phyloP scores from a whole-genome alignment of 2,797 vertebrate genomes.

The Cottoperca gobio region DNA sequence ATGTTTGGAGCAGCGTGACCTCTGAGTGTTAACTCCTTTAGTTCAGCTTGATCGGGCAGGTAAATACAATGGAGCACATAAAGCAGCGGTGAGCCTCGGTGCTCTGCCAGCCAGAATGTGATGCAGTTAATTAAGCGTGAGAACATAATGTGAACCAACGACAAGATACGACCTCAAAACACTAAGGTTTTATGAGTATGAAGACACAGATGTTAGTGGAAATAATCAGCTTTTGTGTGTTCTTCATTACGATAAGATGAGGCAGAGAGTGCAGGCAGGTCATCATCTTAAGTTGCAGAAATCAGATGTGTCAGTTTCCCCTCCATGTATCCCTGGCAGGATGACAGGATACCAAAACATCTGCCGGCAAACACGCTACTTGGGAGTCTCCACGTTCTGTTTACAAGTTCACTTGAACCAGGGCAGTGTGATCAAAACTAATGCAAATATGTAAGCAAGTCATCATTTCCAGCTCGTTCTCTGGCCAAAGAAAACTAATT shows the following conservation, averaged over 20 bases:
- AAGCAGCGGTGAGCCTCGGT: background rate
- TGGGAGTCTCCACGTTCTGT: constrained; percentile 11
- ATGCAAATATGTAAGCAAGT: constrained; percentile 10
- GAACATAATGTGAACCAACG: background rate
- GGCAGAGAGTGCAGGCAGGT: background rate
- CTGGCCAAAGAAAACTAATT: constrained; percentile 7
- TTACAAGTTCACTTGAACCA: constrained; percentile 4
- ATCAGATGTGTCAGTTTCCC: constrained; percentile 1
- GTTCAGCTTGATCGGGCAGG: constrained; percentile 23
- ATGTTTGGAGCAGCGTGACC: constrained; percentile 35
- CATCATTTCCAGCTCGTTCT: background rate
- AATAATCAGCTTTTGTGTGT: constrained; percentile 1
- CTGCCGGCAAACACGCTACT: background rate
- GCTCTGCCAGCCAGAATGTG: background rate
- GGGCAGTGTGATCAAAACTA: background rate
- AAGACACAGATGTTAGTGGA: constrained; percentile 8
- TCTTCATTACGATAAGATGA: constrained; percentile 29
- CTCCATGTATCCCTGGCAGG: constrained; percentile 8
- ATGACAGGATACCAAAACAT: constrained; percentile 9
- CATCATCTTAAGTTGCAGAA: constrained; percentile 7
- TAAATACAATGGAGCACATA: background rate
- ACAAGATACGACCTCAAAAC: background rate
- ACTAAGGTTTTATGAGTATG: background rate
- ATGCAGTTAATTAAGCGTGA: background rate
- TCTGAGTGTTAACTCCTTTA: constrained; percentile 32